A percentile compares a stretch with the other conserved stretches of the same genome.
Conservation (phyloP, 1,140 invertebrate species). For the Schlechtendalia chinensis region DNA sequence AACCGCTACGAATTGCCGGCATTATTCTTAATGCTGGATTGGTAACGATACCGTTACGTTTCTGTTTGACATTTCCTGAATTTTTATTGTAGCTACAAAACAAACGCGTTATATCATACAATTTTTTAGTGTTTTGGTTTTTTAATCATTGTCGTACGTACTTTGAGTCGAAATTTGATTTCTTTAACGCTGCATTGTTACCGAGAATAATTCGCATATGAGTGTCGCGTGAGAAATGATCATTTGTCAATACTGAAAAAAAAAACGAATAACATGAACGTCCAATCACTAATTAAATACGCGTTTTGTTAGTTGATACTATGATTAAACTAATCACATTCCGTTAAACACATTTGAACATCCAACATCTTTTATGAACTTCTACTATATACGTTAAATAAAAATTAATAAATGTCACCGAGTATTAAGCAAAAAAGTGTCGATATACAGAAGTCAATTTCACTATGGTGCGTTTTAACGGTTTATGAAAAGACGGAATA, state of each 20-base stretch:
- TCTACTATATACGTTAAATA: too few species aligned
- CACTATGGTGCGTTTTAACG: too few species aligned
- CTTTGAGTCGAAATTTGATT: slow-evolving; percentile 25
- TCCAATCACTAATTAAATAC: neutral
- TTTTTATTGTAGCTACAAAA: slow-evolving; percentile 35
- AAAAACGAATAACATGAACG: neutral
- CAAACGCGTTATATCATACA: neutral
- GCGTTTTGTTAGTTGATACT: too few species aligned
- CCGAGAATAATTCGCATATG: slow-evolving; percentile 88
- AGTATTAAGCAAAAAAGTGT: too few species aligned
- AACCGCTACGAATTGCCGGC: slow-evolving; percentile 68
- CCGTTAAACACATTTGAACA: too few species aligned
- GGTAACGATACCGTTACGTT: slow-evolving; percentile 85
- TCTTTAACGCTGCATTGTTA: slow-evolving; percentile 35
- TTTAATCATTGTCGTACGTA: neutral
- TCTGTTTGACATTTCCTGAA: slow-evolving; percentile 63
- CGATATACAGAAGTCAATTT: too few species aligned
- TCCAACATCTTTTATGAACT: too few species aligned
- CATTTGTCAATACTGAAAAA: slow-evolving; percentile 56
- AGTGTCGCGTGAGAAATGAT: slow-evolving; percentile 79
- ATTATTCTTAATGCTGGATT: slow-evolving; percentile 82
- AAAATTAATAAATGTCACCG: too few species aligned
- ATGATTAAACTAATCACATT: too few species aligned
- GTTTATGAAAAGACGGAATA: too few species aligned
- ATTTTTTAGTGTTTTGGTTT: too few species aligned